phyloP scores from a whole-genome alignment of 1,140 invertebrate species.

The Zaprionus ornatus region DNA sequence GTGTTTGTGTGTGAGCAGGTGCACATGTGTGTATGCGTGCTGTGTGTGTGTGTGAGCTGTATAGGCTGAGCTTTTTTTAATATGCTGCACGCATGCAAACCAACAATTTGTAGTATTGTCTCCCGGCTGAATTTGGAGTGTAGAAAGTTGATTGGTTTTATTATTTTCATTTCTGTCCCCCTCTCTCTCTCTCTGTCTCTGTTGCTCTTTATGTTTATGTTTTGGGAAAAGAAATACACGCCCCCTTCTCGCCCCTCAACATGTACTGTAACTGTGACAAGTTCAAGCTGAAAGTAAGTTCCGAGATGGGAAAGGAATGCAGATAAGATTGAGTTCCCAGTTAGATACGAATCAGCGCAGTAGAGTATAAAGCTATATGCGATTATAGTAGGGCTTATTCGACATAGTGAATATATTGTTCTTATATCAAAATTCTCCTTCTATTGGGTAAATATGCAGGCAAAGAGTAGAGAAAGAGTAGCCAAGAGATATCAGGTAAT shows the following conservation, averaged over 20 bases:
- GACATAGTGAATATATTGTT: too few relatives aligned
- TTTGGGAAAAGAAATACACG: conserved; percentile 12
- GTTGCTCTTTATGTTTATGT: conserved; percentile 23
- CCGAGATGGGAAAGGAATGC: background rate
- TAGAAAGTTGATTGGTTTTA: conserved; percentile 78
- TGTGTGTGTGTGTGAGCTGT: conserved; percentile 9
- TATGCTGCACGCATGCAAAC: conserved; percentile 81
- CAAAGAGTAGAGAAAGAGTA: background rate
- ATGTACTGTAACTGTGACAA: conserved; percentile 35
- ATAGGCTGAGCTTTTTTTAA: conserved; percentile 75
- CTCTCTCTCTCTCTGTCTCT: conserved; percentile 1
- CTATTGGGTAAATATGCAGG: background rate
- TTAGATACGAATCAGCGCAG: too few relatives aligned
- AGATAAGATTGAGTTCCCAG: background rate
- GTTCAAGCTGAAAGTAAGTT: conserved; percentile 1
- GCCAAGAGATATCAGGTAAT: background rate
- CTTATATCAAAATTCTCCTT: too few relatives aligned
- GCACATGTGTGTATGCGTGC: background rate
- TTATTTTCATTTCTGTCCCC: conserved; percentile 32
- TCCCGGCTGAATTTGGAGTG: conserved; percentile 56
- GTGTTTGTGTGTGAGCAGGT: background rate
- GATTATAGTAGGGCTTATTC: too few relatives aligned
- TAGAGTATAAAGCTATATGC: too few relatives aligned
- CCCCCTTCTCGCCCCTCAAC: background rate
- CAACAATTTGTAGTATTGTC: conserved; percentile 64